Conservation (phyloP, 1,140 invertebrate species). For the Bradynema listronoti region DNA sequence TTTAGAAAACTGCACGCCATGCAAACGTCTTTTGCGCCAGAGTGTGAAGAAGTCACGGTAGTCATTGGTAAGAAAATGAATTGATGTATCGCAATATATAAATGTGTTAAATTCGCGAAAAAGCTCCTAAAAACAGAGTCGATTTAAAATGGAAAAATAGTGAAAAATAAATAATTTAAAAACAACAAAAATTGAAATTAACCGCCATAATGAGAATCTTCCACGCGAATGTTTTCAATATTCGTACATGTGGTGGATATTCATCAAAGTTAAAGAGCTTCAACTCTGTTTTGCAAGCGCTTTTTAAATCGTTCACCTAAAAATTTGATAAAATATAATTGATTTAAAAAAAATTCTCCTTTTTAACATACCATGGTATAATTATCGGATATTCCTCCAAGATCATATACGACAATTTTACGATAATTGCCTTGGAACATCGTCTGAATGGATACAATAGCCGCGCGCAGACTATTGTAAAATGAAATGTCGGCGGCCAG, state of each 20-base stretch:
- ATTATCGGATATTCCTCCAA: slow-evolving; percentile 10
- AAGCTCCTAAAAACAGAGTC: slow-evolving; percentile 13
- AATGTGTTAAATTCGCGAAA: slow-evolving; percentile 14
- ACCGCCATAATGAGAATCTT: slow-evolving; percentile 24
- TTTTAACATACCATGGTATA: neutral
- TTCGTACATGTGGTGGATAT: slow-evolving; percentile 9
- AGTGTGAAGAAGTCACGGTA: slow-evolving; percentile 1
- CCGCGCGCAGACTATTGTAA: neutral
- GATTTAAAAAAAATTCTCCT: neutral
- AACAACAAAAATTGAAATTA: neutral
- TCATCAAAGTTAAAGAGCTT: slow-evolving; percentile 17
- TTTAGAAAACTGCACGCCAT: slow-evolving; percentile 10
- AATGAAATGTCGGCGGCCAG: neutral
- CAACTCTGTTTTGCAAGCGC: slow-evolving; percentile 26
- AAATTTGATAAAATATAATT: neutral
- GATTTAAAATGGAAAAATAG: neutral
- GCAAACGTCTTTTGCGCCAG: slow-evolving; percentile 15
- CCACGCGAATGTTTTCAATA: slow-evolving; percentile 21
- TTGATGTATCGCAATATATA: slow-evolving; percentile 22
- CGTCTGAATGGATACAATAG: neutral
- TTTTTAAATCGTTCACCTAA: slow-evolving; percentile 17
- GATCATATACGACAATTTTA: slow-evolving; percentile 19
- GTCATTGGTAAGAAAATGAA: slow-evolving; percentile 8
- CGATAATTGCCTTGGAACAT: neutral
- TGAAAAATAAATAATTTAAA: slow-evolving; percentile 7